These are phyloP conservation scores for Brienomyrus longianalis DNA, from an alignment of 2,113 vertebrate species.

Conservation along the genomic window DNA sequence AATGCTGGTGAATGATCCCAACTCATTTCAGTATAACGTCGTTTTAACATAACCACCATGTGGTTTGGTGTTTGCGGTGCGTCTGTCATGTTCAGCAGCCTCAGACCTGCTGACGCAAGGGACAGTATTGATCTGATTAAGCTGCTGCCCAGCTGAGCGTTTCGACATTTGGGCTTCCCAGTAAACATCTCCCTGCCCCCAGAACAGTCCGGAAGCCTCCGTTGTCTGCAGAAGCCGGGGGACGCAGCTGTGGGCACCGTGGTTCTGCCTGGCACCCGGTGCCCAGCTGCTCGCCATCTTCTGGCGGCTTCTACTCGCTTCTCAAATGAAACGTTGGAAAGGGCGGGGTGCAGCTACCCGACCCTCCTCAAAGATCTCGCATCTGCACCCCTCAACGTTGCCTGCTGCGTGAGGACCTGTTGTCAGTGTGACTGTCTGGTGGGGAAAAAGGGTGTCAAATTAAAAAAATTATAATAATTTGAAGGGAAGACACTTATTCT, in stretches of 20 bases:
- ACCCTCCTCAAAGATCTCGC: not conserved
- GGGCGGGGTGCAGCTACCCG: not conserved
- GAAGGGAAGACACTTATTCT: not conserved
- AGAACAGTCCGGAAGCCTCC: not conserved
- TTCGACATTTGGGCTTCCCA: not conserved
- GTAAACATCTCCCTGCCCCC: not conserved
- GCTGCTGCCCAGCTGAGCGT: conserved; percentile 36
- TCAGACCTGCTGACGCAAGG: conserved; percentile 52
- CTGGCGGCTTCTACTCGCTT: not conserved
- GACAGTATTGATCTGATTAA: conserved; percentile 49
- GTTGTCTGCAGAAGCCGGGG: not conserved
- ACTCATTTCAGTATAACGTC: not conserved
- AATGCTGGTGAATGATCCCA: not conserved
- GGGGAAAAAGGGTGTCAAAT: not conserved
- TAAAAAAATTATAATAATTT: not conserved
- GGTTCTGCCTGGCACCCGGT: not conserved
- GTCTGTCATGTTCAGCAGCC: conserved; percentile 13
- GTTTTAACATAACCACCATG: not conserved
- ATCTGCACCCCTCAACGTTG: not conserved
- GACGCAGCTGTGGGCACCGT: not conserved
- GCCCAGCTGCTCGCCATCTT: not conserved
- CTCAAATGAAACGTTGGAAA: not conserved
- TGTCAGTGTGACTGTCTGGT: not conserved
- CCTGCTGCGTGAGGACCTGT: not conserved
- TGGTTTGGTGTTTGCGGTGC: not conserved